phyloP scores from a whole-genome alignment of 2,113 vertebrate genomes.

The cattle (Bos taurus) region ARS-UCD2.0 NC_037337.1:64116001-64116500 shows the following conservation, averaged over 20 bases:
- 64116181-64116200: neutral
- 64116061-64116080: neutral
- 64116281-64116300: neutral
- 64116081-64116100: neutral
- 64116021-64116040: neutral
- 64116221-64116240: neutral
- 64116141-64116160: neutral
- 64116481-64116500: neutral
- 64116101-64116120: neutral
- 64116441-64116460: fast-evolving
- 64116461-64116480: neutral
- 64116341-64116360: neutral
- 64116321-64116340: neutral
- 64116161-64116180: neutral
- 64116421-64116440: neutral
- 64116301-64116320: neutral
- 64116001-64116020: neutral
- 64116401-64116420: neutral
- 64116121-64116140: neutral
- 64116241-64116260: neutral
- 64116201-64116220: neutral
- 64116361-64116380: neutral
- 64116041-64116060: neutral
- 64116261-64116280: neutral
- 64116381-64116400: neutral